A percentile compares a stretch with the other conserved stretches of the same genome.
These are phyloP conservation scores for Zoanthus solanderi DNA, from an alignment of 92 coral and sea anemone genomes.

Conservation along the genomic window DNA sequence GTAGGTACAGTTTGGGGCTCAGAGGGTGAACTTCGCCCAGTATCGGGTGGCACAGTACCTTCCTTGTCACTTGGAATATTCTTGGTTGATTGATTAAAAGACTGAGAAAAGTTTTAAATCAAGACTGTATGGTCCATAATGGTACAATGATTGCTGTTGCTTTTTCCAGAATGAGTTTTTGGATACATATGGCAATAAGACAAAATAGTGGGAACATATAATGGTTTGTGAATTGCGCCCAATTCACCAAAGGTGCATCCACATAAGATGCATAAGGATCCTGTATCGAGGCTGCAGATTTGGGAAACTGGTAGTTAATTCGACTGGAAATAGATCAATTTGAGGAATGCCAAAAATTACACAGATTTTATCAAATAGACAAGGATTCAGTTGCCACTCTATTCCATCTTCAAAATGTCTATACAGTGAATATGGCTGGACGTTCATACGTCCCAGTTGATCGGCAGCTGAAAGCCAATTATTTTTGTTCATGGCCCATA, in stretches of 20 bases:
- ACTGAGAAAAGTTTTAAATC: conserved; percentile 48
- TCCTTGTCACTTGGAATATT: conserved; percentile 25
- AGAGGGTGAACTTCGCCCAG: conserved; percentile 55
- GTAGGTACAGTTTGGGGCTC: background rate
- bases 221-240: background rate
- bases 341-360: background rate
- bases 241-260: conserved; percentile 31
- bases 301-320: conserved; percentile 27
- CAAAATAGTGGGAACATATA: conserved; percentile 59
- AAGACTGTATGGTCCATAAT: conserved; percentile 46
- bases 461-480: too few species aligned
- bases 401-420: too few species aligned
- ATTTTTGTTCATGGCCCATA: too few species aligned
- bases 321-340: background rate
- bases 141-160: conserved; percentile 58
- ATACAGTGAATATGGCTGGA: too few species aligned
- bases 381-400: too few species aligned
- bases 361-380: too few species aligned
- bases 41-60: conserved; percentile 37
- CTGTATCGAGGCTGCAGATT: conserved; percentile 42
- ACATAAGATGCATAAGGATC: background rate
- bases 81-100: background rate
- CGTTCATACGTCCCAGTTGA: too few species aligned
- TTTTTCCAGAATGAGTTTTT: conserved; percentile 34
- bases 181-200: conserved; percentile 49